A percentile compares a stretch with the other conserved stretches of the same genome.
Conservation (phyloP, 2,113 vertebrate genomes). For the Myiopsitta monachus region DNA sequence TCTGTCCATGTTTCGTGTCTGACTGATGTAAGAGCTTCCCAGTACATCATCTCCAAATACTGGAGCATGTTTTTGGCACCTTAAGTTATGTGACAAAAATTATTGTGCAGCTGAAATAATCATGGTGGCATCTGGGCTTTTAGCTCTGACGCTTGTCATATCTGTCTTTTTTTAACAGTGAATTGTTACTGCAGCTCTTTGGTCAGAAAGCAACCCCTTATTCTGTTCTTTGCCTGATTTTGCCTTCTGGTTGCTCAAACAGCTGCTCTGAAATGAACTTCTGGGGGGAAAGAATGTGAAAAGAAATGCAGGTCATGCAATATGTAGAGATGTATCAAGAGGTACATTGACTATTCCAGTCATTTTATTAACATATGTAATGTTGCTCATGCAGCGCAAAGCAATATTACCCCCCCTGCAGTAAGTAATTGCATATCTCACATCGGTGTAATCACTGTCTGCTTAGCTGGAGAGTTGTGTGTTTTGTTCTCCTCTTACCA, state of each 20-base stretch:
- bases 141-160: neutral
- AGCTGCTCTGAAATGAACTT: neutral
- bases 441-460: conserved; percentile 16
- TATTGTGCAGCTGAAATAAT: neutral
- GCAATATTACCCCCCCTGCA: neutral
- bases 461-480: neutral
- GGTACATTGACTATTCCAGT: neutral
- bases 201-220: neutral
- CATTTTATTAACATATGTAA: neutral
- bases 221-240: neutral
- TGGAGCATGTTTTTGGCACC: neutral
- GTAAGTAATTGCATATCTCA: conserved; percentile 17
- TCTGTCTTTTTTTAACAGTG: neutral
- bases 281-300: neutral
- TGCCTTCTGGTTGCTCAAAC: neutral
- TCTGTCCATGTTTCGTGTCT: neutral
- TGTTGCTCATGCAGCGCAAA: neutral
- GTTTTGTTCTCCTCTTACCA: neutral
- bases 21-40: neutral
- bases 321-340: neutral
- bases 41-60: neutral
- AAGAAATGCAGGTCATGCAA: neutral
- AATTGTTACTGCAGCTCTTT: neutral
- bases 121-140: neutral
- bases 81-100: neutral